These are phyloP conservation scores for Phrynosoma blainvillii DNA, from an alignment of 2,113 vertebrate species.

Conservation along the genomic window DNA sequence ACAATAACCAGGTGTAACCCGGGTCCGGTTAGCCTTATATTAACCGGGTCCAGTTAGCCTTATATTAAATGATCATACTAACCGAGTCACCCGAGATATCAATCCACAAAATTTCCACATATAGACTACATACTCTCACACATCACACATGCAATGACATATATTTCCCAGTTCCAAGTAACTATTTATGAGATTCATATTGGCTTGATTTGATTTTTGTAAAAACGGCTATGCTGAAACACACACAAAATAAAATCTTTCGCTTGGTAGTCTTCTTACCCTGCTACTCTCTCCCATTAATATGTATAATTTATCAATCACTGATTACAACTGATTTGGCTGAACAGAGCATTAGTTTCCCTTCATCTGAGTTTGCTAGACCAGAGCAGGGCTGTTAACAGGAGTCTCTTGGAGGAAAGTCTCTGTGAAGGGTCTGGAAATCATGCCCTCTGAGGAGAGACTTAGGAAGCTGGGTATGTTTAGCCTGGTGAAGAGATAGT, in stretches of 20 bases:
- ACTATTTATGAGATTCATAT: background rate
- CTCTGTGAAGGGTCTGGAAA: no score
- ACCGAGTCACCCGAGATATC: background rate
- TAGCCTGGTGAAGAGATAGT: no score
- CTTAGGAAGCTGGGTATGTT: no score
- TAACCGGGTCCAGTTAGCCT: no score
- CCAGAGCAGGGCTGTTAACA: no score
- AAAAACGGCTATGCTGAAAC: background rate
- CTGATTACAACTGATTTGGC: background rate
- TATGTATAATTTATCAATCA: background rate
- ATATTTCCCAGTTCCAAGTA: background rate
- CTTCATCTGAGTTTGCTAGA: no score
- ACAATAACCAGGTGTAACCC: no score
- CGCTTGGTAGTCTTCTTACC: background rate
- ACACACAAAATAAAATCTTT: background rate
- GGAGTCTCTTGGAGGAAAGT: no score
- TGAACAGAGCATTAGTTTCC: no score
- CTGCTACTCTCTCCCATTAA: background rate
- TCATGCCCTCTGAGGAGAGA: no score
- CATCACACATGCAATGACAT: no score
- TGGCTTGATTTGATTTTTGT: background rate
- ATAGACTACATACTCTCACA: no score
- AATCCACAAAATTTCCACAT: background rate
- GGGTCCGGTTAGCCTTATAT: background rate
- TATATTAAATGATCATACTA: background rate